Evolutionary conservation across 2,888 invertebrate species (phyloP).

Genomic region (Punctoribates punctum): DNA sequence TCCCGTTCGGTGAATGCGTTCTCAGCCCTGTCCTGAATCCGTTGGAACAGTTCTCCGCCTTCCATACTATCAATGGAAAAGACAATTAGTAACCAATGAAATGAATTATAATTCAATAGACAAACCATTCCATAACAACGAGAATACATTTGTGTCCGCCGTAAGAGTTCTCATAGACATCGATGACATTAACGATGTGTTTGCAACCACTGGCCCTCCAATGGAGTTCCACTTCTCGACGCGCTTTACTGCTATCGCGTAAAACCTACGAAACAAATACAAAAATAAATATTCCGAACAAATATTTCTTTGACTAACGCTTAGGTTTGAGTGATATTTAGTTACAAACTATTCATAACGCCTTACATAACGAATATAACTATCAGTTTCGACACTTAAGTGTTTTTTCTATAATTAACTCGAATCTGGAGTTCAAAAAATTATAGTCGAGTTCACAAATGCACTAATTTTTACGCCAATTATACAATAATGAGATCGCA

Average conservation of each 20-base stretch:
- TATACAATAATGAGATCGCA: neutral
- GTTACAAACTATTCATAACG: neutral
- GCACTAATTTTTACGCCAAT: neutral
- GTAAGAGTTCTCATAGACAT: constrained; percentile 96
- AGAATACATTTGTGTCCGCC: constrained; percentile 84
- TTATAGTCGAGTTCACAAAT: neutral
- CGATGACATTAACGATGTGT: constrained; percentile 85
- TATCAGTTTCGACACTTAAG: neutral
- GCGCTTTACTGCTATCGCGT: constrained; percentile 84
- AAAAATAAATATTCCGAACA: constrained; percentile 38
- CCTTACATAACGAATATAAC: constrained; percentile 19
- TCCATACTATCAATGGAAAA: constrained; percentile 69
- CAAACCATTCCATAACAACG: constrained; percentile 97
- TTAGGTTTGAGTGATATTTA: neutral
- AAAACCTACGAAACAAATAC: constrained; percentile 63
- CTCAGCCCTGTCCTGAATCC: constrained; percentile 91
- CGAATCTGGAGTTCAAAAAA: neutral
- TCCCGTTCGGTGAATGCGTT: constrained; percentile 96
- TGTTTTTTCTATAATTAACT: neutral
- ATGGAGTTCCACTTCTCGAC: constrained; percentile 91
- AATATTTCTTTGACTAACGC: neutral
- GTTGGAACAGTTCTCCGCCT: constrained; percentile 93
- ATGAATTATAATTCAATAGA: constrained; percentile 49
- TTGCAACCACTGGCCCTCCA: constrained; percentile 85
- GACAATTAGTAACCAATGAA: constrained; percentile 39